A percentile compares a stretch with the other conserved stretches of the same genome.
Conservation (phyloP, 2,113 vertebrate species). For the Macquaria australasica region DNA sequence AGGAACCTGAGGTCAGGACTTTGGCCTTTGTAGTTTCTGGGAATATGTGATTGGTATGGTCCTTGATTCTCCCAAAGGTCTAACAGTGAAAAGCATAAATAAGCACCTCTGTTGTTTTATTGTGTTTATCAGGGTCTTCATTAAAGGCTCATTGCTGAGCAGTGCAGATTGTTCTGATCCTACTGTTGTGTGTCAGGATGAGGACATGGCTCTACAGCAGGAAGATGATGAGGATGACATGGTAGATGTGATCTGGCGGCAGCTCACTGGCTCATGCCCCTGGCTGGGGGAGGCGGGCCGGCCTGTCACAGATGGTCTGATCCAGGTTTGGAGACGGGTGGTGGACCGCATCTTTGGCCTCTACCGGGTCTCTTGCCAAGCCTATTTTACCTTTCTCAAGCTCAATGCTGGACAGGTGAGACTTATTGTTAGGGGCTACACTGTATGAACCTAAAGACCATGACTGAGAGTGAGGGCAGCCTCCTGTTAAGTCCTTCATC, state of each 20-base stretch:
- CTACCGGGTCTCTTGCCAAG: slow-evolving; percentile 95
- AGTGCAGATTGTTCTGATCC: not conserved
- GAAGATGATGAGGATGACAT: slow-evolving; percentile 96
- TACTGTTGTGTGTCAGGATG: slow-evolving; percentile 86
- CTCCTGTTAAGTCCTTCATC: not conserved
- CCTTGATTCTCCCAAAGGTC: no score
- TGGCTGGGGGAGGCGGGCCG: slow-evolving; percentile 95
- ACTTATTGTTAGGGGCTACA: no score
- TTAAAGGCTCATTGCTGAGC: not conserved
- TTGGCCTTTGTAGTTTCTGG: no score
- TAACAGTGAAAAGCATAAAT: not conserved
- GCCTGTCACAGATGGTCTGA: slow-evolving; percentile 92
- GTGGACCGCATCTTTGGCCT: slow-evolving; percentile 98
- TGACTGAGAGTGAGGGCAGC: not conserved
- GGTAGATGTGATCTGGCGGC: slow-evolving; percentile 97
- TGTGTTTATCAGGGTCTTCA: not conserved
- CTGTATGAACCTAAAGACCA: no score
- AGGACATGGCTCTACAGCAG: slow-evolving; percentile 96
- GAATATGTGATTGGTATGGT: no score
- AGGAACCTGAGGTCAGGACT: no score
- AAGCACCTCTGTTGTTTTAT: not conserved
- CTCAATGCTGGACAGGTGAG: slow-evolving; percentile 95
- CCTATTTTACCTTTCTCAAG: slow-evolving; percentile 98
- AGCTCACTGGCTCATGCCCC: slow-evolving; percentile 91
- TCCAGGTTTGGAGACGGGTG: slow-evolving; percentile 94